Evolutionary conservation across 2,888 invertebrate species (phyloP), one percentile per base, ranked within the genome.

Genomic region (Volucella inflata): DNA sequence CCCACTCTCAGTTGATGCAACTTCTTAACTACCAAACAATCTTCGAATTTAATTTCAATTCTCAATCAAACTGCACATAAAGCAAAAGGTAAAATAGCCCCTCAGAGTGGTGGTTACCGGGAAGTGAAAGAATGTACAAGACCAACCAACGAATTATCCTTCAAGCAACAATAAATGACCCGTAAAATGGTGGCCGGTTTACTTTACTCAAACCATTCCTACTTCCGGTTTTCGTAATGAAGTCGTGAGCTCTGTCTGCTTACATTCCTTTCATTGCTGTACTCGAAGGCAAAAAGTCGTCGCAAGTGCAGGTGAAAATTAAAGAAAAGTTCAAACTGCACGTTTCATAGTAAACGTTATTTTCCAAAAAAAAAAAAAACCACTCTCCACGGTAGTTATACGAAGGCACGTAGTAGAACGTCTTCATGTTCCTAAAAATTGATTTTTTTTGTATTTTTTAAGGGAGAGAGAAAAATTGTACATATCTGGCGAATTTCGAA

Each of bases 1-100:
- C 6, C 30, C 30, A 30, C 30, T 30, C 30, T 30, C 6, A 30
- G 6, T 6, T 30, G 38, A 65, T 82, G 71, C 77, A 74, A 71
- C 51, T 82, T 82, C 71, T 76, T 48, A 82, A 76, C 76, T 59
- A 76, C 70, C 81, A 76, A 82, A 71, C 71, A 82, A 14, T 14
- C 21, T 46, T 59, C 11, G 76, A 16, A 57, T 76, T 64, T 59
- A 42, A 65, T 76, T 60, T 65, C 65, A 82, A 75, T 80, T 76
- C 71, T 65, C 71, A 77, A 71, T 71, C 36, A 59, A 48, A 57
- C 36, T 64, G 55, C 64, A 42, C 40, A 38, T 8, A 50, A 6
- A 50, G 2, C 14, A n/a, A 44, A 59, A 42, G 44, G 17, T 9
- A 12, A 36, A 12, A 40, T 14, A 10, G 11, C 30, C 0, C 30